These are phyloP conservation scores for Mola mola DNA, from an alignment of 2,113 vertebrate species.

Conservation along the genomic window DNA sequence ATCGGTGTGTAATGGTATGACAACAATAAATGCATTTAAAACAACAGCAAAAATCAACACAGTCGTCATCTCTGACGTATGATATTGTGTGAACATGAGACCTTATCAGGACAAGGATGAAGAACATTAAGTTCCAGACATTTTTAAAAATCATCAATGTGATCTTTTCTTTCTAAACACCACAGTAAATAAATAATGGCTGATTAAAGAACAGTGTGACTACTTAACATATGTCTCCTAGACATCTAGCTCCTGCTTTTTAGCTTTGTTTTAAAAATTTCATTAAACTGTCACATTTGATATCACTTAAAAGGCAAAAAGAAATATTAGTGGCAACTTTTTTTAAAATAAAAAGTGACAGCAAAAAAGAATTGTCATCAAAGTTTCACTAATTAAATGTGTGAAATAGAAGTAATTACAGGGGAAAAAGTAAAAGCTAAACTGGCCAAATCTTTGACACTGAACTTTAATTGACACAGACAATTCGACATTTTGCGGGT, in stretches of 20 bases:
- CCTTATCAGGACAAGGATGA: slow-evolving; percentile 34
- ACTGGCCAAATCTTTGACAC: neutral
- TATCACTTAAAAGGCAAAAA: neutral
- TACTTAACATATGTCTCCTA: too few species aligned
- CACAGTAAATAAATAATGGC: too few species aligned
- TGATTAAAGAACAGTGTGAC: too few species aligned
- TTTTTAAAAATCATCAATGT: neutral
- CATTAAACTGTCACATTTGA: too few species aligned
- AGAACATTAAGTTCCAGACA: slow-evolving; percentile 13
- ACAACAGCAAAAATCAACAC: neutral
- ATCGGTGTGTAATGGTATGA: slow-evolving; percentile 20
- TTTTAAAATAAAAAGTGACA: neutral
- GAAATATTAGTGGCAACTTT: neutral
- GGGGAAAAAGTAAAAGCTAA: neutral
- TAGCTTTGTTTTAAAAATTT: too few species aligned
- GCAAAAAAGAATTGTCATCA: too few species aligned
- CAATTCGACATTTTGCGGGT: too few species aligned
- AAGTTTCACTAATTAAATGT: neutral
- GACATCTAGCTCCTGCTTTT: too few species aligned
- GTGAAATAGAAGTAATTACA: neutral
- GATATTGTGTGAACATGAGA: slow-evolving; percentile 10
- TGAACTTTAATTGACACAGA: too few species aligned
- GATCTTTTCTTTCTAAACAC: too few species aligned
- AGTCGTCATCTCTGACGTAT: neutral
- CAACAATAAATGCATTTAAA: slow-evolving; percentile 25